Percentiles rank a stretch among this genome's conserved stretches.
Conservation (phyloP, 2,113 vertebrate species). For the Siphamia tubifer region DNA sequence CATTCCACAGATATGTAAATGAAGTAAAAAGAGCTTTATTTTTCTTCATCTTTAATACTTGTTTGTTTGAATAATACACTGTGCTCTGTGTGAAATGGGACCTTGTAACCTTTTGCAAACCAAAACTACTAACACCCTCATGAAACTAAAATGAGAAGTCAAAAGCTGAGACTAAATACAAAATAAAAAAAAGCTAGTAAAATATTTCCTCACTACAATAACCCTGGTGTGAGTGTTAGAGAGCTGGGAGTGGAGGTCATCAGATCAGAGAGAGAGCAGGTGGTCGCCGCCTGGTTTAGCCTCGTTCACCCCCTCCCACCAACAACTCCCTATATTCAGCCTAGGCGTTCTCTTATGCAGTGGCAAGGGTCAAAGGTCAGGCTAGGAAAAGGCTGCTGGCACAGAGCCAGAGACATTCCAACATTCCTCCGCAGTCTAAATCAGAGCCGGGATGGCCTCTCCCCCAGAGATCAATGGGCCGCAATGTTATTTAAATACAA, state of each 20-base stretch:
- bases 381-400: constrained; percentile 61
- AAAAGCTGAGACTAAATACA: too few relatives aligned
- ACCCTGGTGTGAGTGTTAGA: background rate
- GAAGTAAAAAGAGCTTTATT: too few relatives aligned
- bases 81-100: too few relatives aligned
- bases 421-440: constrained; percentile 66
- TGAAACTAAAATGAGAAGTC: too few relatives aligned
- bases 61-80: too few relatives aligned
- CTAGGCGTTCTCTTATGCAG: background rate
- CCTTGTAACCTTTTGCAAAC: too few relatives aligned
- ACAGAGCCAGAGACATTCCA: constrained; percentile 63
- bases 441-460: constrained; percentile 42
- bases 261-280: constrained; percentile 66
- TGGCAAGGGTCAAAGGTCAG: constrained; percentile 61
- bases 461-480: constrained; percentile 60
- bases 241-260: constrained; percentile 34
- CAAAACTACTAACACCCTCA: too few relatives aligned
- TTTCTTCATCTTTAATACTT: too few relatives aligned
- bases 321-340: background rate
- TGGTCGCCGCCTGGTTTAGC: constrained; percentile 50
- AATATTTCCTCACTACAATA: too few relatives aligned
- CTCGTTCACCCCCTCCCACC: background rate
- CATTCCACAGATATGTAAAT: too few relatives aligned
- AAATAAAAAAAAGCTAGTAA: too few relatives aligned
- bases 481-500: constrained; percentile 65